Conservation (phyloP, 2,113 vertebrate species). For the Bubalus kerabau region DNA sequence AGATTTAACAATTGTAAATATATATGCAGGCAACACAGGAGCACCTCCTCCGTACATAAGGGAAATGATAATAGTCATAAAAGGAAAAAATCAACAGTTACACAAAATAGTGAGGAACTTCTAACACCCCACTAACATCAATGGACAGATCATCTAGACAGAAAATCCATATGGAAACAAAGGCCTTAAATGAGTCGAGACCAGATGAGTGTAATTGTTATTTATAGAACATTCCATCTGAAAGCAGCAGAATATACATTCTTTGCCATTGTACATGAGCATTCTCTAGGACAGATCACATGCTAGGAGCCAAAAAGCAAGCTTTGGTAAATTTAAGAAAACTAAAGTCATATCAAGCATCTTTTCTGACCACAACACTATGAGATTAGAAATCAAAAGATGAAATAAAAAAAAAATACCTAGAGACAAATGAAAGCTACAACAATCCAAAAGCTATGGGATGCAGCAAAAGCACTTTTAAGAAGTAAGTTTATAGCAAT, state of each 20-base stretch:
- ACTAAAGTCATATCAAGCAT: background rate
- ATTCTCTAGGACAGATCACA: background rate
- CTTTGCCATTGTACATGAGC: background rate
- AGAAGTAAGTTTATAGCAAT: background rate
- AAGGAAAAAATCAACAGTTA: background rate
- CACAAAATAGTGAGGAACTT: background rate
- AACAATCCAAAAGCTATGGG: background rate
- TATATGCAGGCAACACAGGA: background rate
- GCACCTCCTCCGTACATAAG: background rate
- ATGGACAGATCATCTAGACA: background rate
- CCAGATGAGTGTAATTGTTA: background rate
- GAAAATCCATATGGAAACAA: background rate
- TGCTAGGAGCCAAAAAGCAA: background rate
- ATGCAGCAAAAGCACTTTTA: background rate
- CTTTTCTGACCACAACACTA: background rate
- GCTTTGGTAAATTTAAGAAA: background rate
- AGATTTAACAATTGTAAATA: background rate
- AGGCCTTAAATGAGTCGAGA: background rate
- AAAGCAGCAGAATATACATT: background rate
- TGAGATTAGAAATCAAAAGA: background rate
- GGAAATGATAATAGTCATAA: background rate
- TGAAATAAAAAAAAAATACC: background rate
- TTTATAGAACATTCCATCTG: background rate
- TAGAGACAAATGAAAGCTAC: background rate
- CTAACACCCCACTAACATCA: background rate